Conservation (phyloP, 1,140 invertebrate genomes). For the Mesaphorura yosii region DNA sequence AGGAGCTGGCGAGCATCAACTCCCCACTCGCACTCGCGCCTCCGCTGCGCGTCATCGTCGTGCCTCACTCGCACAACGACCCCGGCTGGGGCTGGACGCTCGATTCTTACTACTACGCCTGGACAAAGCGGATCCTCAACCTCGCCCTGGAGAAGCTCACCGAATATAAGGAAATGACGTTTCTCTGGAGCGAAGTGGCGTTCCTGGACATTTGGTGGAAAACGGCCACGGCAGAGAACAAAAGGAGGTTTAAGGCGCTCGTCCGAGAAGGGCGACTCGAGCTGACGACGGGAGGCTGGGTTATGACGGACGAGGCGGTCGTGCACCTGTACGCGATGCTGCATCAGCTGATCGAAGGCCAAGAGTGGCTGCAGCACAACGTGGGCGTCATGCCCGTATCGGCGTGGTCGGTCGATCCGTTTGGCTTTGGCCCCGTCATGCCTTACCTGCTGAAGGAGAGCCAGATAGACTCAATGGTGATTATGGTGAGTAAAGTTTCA, state of each 20-base stretch:
- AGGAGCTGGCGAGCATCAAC: too few relatives aligned
- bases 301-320: slow-evolving; percentile 53
- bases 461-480: too few relatives aligned
- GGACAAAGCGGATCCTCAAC: slow-evolving; percentile 74
- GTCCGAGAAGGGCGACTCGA: slow-evolving; percentile 46
- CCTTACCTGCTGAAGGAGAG: slow-evolving; percentile 77
- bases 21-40: too few relatives aligned
- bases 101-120: neutral
- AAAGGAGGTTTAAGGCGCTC: slow-evolving; percentile 28
- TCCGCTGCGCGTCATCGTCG: slow-evolving; percentile 88
- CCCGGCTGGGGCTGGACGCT: slow-evolving; percentile 52
- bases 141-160: slow-evolving; percentile 74
- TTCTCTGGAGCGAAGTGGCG: slow-evolving; percentile 95
- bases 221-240: slow-evolving; percentile 57
- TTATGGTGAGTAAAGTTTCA: too few relatives aligned
- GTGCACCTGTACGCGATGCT: slow-evolving; percentile 49
- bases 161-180: slow-evolving; percentile 66
- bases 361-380: slow-evolving; percentile 79
- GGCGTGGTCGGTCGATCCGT: slow-evolving; percentile 94
- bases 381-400: slow-evolving; percentile 55
- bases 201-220: slow-evolving; percentile 87
- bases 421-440: slow-evolving; percentile 78
- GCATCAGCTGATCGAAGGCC: slow-evolving; percentile 79
- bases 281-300: slow-evolving; percentile 53
- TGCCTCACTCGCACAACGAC: slow-evolving; percentile 96